These are phyloP conservation scores for Clarias gariepinus DNA, from an alignment of 2,113 vertebrate species.

Conservation along the genomic window DNA sequence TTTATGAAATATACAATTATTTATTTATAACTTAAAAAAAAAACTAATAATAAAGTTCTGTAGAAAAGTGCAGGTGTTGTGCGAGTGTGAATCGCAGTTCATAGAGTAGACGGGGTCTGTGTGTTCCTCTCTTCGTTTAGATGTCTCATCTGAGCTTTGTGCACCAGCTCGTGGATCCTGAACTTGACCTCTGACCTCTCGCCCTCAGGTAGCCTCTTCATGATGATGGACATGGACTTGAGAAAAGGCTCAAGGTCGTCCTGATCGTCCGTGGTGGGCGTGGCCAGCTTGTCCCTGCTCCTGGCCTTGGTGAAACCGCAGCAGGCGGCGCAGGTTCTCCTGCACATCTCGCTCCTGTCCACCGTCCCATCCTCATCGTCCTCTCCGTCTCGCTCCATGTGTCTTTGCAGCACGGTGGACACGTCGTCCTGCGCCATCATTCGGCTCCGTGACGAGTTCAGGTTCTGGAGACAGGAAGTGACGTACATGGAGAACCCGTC, in stretches of 20 bases:
- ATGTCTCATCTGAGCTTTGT: slow-evolving; percentile 40
- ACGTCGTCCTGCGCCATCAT: slow-evolving; percentile 28
- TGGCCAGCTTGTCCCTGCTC: background rate
- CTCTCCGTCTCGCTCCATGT: slow-evolving; percentile 22
- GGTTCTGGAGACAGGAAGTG: slow-evolving; percentile 20
- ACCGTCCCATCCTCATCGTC: background rate
- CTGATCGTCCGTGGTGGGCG: background rate
- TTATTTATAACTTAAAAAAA: background rate
- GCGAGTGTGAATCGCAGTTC: background rate
- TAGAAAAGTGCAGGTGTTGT: background rate
- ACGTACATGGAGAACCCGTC: slow-evolving; percentile 35
- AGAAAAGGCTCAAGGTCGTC: slow-evolving; percentile 42
- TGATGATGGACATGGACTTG: slow-evolving; percentile 41
- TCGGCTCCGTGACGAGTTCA: slow-evolving; percentile 11
- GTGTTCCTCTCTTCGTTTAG: slow-evolving; percentile 5
- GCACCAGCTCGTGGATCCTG: slow-evolving; percentile 40
- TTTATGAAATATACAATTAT: background rate
- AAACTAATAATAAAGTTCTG: background rate
- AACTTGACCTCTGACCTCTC: slow-evolving; percentile 34
- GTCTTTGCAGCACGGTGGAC: slow-evolving; percentile 27
- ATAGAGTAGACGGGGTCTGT: slow-evolving; percentile 1
- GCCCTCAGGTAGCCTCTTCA: slow-evolving; percentile 26
- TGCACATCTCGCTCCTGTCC: background rate
- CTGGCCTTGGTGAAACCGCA: background rate
- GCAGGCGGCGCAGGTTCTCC: slow-evolving; percentile 11